Evolutionary conservation across 2,888 invertebrate genomes (phyloP).

Genomic region (Falcaria lacertinaria): DNA sequence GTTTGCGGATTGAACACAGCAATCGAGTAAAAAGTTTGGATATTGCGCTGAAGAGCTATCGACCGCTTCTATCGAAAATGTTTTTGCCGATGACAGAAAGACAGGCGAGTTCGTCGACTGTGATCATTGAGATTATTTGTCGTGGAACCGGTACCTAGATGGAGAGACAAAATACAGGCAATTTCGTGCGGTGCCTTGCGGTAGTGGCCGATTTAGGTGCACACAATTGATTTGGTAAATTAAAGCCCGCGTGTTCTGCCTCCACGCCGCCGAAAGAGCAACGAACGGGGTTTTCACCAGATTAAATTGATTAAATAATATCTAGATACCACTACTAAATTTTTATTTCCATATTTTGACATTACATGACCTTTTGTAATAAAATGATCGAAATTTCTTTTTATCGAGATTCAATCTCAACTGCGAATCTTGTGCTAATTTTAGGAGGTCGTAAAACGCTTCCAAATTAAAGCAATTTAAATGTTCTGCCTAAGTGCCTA

Average conservation of each 20-base stretch:
- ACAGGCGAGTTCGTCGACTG: conserved; percentile 53
- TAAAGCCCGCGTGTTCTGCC: conserved; percentile 32
- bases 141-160: conserved; percentile 51
- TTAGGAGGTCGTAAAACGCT: neutral
- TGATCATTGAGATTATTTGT: conserved; percentile 56
- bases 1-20: neutral
- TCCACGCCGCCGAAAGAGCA: conserved; percentile 23
- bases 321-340: neutral
- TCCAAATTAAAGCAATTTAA: neutral
- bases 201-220: conserved; percentile 25
- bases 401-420: neutral
- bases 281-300: conserved; percentile 27
- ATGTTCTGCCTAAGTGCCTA: neutral
- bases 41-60: conserved; percentile 12
- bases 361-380: neutral
- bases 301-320: conserved; percentile 21
- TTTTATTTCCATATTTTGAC: neutral
- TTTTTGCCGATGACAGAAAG: conserved; percentile 43
- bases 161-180: conserved; percentile 9
- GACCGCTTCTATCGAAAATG: conserved; percentile 26
- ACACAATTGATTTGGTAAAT: conserved; percentile 43
- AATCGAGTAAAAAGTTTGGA: conserved; percentile 7
- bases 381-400: neutral
- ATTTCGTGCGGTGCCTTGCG: conserved; percentile 35
- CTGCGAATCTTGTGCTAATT: neutral